Evolutionary conservation across 2,113 vertebrate genomes (phyloP).

Genomic region (Cervus canadensis): DNA sequence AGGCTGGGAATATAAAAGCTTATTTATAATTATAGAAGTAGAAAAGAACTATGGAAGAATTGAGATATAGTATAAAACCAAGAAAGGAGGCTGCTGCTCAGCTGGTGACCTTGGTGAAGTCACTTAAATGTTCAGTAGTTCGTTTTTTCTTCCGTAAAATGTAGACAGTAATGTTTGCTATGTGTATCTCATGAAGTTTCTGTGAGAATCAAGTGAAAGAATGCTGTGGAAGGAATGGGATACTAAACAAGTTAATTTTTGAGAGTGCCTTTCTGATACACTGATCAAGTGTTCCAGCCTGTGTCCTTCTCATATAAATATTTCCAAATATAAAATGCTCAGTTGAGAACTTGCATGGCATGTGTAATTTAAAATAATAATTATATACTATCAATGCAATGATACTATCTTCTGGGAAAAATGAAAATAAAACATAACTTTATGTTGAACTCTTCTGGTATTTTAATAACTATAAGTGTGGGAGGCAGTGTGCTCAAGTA

Average conservation of each 20-base stretch:
- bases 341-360: background rate
- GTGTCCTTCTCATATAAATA: conserved; percentile 33
- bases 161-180: background rate
- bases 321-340: conserved; percentile 43
- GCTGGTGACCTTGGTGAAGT: background rate
- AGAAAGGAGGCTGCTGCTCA: background rate
- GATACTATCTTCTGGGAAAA: background rate
- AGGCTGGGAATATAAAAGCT: background rate
- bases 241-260: background rate
- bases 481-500: background rate
- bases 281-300: background rate
- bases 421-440: background rate
- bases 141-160: background rate
- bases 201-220: conserved; percentile 24
- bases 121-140: background rate
- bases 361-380: background rate
- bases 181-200: conserved; percentile 19
- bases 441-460: background rate
- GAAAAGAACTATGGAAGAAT: background rate
- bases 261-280: background rate
- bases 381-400: background rate
- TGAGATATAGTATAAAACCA: background rate
- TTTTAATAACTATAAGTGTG: background rate
- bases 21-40: background rate
- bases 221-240: background rate